Conservation (phyloP, 2,888 invertebrate species). For the Opisthograptis luteolata region DNA sequence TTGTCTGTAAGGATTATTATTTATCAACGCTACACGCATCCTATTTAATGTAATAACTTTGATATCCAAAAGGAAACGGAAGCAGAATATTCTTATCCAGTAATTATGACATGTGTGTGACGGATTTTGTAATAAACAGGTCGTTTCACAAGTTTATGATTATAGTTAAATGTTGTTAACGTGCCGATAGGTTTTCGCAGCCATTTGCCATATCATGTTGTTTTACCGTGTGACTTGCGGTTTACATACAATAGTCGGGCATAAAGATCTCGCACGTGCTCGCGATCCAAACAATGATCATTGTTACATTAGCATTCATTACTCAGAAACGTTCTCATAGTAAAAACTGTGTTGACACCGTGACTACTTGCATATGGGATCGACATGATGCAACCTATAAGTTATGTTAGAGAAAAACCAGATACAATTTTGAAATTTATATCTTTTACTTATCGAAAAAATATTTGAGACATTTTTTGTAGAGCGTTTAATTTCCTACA, state of each 20-base stretch:
- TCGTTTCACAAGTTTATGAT: conserved; percentile 14
- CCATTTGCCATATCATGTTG: conserved; percentile 33
- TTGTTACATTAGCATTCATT: conserved; percentile 60
- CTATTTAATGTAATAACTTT: background rate
- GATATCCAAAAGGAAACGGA: conserved; percentile 14
- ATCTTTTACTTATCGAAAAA: no score
- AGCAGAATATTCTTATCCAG: conserved; percentile 9
- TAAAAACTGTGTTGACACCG: conserved; percentile 47
- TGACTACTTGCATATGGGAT: no score
- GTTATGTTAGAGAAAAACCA: no score
- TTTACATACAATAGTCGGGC: conserved; percentile 74
- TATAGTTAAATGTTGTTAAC: conserved; percentile 7
- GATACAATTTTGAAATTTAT: no score
- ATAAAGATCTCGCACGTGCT: conserved; percentile 72
- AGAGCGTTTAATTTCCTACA: no score
- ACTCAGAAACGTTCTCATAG: conserved; percentile 42
- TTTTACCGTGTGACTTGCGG: conserved; percentile 57
- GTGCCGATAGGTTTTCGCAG: conserved; percentile 12
- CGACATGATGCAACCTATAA: no score
- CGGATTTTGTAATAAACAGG: conserved; percentile 13
- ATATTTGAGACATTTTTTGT: no score
- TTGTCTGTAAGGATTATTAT: no score
- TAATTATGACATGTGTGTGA: conserved; percentile 9
- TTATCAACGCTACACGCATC: background rate
- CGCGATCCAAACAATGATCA: conserved; percentile 70